Conservation (phyloP, 2,888 invertebrate species). For the Calameuta filiformis region DNA sequence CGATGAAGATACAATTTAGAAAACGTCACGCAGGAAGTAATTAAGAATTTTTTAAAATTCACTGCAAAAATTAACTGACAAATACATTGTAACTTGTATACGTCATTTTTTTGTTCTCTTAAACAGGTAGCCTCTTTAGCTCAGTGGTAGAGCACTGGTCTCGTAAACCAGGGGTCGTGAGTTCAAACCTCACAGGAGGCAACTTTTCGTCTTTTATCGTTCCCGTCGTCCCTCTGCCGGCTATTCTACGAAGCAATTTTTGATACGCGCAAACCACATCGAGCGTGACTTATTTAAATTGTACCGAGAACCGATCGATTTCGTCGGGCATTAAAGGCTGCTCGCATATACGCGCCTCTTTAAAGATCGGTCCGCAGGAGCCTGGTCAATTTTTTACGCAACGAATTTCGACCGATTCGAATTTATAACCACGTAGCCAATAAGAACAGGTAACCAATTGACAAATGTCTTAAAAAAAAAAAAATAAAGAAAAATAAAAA, state of each 20-base stretch:
- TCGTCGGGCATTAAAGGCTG: background rate
- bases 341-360: background rate
- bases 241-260: conserved; percentile 34
- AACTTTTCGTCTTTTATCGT: background rate
- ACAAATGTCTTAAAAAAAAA: background rate
- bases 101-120: background rate
- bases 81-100: background rate
- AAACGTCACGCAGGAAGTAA: background rate
- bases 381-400: background rate
- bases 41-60: background rate
- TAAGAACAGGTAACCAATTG: background rate
- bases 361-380: background rate
- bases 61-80: no score
- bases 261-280: conserved; percentile 43
- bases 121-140: conserved; percentile 2
- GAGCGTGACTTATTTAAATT: conserved; percentile 47
- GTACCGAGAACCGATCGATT: conserved; percentile 46
- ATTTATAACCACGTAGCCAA: background rate
- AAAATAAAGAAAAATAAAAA: no score
- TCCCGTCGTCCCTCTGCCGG: background rate
- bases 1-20: background rate
- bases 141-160: conserved; percentile 8
- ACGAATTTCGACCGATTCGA: background rate
- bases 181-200: conserved; percentile 8
- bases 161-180: conserved; percentile 8